Evolutionary conservation across 2,888 invertebrate species (phyloP).

Genomic region (Pristionchus mayeri): DNA sequence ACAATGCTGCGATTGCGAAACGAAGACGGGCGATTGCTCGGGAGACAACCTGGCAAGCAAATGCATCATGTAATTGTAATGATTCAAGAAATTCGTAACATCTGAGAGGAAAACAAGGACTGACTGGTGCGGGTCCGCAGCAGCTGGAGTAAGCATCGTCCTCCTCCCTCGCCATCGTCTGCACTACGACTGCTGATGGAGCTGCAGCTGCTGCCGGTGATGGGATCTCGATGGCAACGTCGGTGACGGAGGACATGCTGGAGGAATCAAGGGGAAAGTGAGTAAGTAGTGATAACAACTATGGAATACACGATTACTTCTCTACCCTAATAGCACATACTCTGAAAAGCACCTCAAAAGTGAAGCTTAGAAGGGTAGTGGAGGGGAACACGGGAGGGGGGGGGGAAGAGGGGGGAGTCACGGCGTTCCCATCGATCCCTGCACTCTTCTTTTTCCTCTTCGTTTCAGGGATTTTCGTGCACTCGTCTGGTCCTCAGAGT

Average conservation of each 20-base stretch:
- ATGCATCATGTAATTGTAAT: no score
- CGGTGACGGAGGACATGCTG: not conserved
- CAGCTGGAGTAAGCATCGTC: not conserved
- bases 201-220: not conserved
- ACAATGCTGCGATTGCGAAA: not conserved
- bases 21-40: not conserved
- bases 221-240: not conserved
- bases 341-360: no score
- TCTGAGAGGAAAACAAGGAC: not conserved
- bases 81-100: no score
- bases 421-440: constrained; percentile 20
- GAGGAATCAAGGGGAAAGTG: not conserved
- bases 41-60: not conserved
- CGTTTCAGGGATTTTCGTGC: not conserved
- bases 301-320: no score
- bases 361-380: not conserved
- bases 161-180: not conserved
- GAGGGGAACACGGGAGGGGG: not conserved
- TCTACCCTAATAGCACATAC: no score
- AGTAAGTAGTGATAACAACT: not conserved
- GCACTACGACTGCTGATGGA: not conserved
- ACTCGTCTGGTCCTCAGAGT: not conserved
- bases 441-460: not conserved
- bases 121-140: constrained; percentile 16
- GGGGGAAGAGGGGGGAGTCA: not conserved